phyloP scores from a whole-genome alignment of 1,140 invertebrate genomes.

The Scaptomyza graminum region DNA sequence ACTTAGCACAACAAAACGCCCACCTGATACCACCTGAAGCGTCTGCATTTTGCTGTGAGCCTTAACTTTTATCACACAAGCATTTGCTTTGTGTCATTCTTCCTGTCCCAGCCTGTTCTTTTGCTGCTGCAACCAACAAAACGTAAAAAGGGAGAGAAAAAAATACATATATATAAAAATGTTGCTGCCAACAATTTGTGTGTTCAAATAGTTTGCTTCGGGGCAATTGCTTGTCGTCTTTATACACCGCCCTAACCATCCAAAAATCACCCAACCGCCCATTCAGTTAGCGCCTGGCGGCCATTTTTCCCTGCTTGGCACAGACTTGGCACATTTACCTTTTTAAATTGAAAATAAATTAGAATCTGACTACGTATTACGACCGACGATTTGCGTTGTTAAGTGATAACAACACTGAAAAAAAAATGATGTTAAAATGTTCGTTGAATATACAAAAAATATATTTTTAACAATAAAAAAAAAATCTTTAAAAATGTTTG shows the following conservation, averaged over 20 bases:
- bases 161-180: conserved; percentile 24
- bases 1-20: conserved; percentile 6
- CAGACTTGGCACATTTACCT: conserved; percentile 71
- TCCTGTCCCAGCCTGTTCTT: conserved; percentile 10
- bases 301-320: conserved; percentile 3
- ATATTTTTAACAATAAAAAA: no score
- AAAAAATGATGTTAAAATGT: no score
- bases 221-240: conserved; percentile 61
- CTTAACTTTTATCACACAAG: conserved; percentile 63
- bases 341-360: conserved; percentile 83
- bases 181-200: conserved; percentile 62
- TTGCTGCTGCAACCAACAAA: not conserved
- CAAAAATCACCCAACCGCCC: not conserved
- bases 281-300: not conserved
- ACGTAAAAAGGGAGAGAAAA: conserved; percentile 4
- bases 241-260: conserved; percentile 16
- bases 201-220: conserved; percentile 70
- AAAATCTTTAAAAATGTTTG: no score
- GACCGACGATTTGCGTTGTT: conserved; percentile 80
- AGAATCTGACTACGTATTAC: conserved; percentile 79
- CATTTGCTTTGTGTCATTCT: conserved; percentile 77
- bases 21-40: conserved; percentile 14
- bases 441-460: no score
- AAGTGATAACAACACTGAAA: conserved; percentile 63
- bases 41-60: conserved; percentile 50